phyloP scores from a whole-genome alignment of 2,888 invertebrate genomes.

The Hydriomena furcata region DNA sequence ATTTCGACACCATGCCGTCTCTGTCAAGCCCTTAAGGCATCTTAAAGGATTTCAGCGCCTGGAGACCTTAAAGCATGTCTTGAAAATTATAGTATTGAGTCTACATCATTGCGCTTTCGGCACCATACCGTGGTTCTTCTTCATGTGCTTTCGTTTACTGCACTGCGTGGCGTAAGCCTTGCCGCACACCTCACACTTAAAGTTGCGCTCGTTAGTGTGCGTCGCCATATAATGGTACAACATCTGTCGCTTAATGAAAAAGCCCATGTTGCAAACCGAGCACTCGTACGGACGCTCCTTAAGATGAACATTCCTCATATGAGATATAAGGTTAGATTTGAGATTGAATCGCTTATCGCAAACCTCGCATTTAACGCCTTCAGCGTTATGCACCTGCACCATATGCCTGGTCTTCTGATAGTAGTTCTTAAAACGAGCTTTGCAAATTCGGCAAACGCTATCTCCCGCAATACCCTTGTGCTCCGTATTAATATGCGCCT shows the following conservation, averaged over 20 bases:
- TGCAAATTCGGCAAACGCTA: constrained; percentile 75
- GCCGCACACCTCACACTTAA: constrained; percentile 84
- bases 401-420: constrained; percentile 76
- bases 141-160: constrained; percentile 72
- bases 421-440: constrained; percentile 73
- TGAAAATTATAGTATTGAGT: too few relatives aligned
- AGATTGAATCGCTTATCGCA: constrained; percentile 76
- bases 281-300: constrained; percentile 74
- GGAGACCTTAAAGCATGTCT: too few relatives aligned
- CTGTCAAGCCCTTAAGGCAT: too few relatives aligned
- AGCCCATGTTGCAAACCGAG: constrained; percentile 73
- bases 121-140: constrained; percentile 63
- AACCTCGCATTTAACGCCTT: constrained; percentile 70
- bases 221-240: constrained; percentile 62
- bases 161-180: constrained; percentile 79
- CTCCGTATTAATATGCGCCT: constrained; percentile 70
- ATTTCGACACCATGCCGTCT: too few relatives aligned
- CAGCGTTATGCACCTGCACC: constrained; percentile 72
- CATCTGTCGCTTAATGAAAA: constrained; percentile 64
- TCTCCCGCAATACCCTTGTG: constrained; percentile 75
- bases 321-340: constrained; percentile 67
- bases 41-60: too few relatives aligned
- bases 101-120: constrained; percentile 14
- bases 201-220: constrained; percentile 78
- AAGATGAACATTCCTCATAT: constrained; percentile 71